Evolutionary conservation across 2,797 vertebrate species (phyloP), one percentile per base, ranked within the genome.

Genomic region (Xenentodon cancila): DNA sequence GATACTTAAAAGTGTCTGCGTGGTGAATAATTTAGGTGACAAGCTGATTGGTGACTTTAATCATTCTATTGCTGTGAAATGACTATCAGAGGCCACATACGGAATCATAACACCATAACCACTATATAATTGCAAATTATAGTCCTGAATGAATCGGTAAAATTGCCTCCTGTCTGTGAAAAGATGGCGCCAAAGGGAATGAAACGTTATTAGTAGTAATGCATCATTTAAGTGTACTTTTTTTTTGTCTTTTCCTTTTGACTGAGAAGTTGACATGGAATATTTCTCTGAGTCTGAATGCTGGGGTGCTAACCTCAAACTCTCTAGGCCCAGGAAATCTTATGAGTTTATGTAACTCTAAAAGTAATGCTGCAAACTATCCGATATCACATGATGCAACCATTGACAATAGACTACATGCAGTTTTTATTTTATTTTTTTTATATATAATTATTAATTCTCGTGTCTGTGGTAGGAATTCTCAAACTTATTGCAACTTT

Each of bases 41-140:
- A 68, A 68, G 51, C 70, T 73, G 75, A 83, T 74, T 66, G 62
- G 64, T 71, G 71, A 76, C 73, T 88, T 87, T 79, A 85, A 88
- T 91, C 72, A 83, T 67, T 65, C 63, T 55, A 59, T 64, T 50
- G 44, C 30, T 64, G 53, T 71, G 64, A 62, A 73, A 73, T 53
- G 50, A 53, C 56, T 58, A 80, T 75, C 73, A 59, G 64, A 65
- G 65, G 75, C 77, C 79, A 77, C 51, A 71, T 66, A 77, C 46
- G 54, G 64, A 88, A 84, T 83, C 77, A 72, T 81, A 81, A 71
- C 69, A 72, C 65, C 77, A 81, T 73, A 86, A 77, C 64, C 52
- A n/a, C 22, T 13, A 37, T 60, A 81, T 87, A 85, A 89, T 87
- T 85, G 71, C 79, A 85, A 84, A 85, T 86, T 81, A 84, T 48